Conservation (phyloP, 2,113 vertebrate genomes). For the Etheostoma spectabile region DNA sequence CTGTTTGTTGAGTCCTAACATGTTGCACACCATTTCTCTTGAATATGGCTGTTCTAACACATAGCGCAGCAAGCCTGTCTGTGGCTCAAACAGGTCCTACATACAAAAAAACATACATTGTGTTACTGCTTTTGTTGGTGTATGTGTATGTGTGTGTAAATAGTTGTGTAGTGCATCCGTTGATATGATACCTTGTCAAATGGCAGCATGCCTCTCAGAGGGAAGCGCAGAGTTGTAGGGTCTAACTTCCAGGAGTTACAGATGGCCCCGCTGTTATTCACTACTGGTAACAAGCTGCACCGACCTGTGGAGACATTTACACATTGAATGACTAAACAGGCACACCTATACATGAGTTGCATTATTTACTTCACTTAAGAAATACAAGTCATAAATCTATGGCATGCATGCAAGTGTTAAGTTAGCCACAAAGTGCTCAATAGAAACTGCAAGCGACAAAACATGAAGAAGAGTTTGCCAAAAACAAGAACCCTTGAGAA, state of each 20-base stretch:
- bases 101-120: background rate
- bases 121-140: background rate
- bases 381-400: background rate
- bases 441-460: background rate
- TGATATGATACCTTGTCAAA: conserved; percentile 92
- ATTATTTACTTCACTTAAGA: background rate
- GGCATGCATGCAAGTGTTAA: background rate
- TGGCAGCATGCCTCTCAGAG: conserved; percentile 94
- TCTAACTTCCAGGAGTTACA: conserved; percentile 99
- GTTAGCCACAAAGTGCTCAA: background rate
- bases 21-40: conserved; percentile 99
- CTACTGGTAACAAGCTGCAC: conserved; percentile 96
- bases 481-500: background rate
- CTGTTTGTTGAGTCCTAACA: conserved; percentile 99
- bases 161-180: accelerated
- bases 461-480: background rate
- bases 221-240: conserved; percentile 95
- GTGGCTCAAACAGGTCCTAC: conserved; percentile 98
- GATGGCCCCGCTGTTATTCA: conserved; percentile 98
- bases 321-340: background rate
- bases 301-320: conserved; percentile 84
- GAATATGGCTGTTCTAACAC: conserved; percentile 99
- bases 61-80: conserved; percentile 96
- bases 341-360: background rate
- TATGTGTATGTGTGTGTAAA: background rate